Conservation (phyloP, 1,140 invertebrate species). For the Mercenaria mercenaria region DNA sequence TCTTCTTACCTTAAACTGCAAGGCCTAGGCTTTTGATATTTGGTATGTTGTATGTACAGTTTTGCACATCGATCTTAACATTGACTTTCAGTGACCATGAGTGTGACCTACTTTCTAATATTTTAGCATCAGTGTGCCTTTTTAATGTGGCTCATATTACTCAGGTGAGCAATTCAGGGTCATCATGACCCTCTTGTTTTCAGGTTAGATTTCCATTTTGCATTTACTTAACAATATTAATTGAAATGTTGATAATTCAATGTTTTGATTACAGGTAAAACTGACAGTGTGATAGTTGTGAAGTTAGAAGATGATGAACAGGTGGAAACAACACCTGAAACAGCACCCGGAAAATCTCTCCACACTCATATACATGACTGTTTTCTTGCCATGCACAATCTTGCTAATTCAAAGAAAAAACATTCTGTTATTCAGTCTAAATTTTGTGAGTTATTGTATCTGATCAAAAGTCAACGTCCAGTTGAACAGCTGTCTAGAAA, state of each 20-base stretch:
- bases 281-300: conserved; percentile 27
- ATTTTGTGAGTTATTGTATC: not conserved
- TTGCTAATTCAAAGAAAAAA: not conserved
- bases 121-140: too few relatives aligned
- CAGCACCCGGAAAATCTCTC: not conserved
- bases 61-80: too few relatives aligned
- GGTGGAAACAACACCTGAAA: conserved; percentile 40
- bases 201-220: too few relatives aligned
- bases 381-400: not conserved
- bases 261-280: conserved; percentile 16
- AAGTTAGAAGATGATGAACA: conserved; percentile 52
- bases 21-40: too few relatives aligned
- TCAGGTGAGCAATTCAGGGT: too few relatives aligned
- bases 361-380: not conserved
- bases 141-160: too few relatives aligned
- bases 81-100: too few relatives aligned
- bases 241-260: not conserved
- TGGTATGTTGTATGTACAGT: too few relatives aligned
- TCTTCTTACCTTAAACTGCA: too few relatives aligned
- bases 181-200: too few relatives aligned
- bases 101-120: too few relatives aligned
- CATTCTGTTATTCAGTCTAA: not conserved
- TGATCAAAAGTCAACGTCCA: not conserved
- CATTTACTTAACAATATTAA: too few relatives aligned
- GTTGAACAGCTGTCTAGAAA: not conserved